Evolutionary conservation across 2,113 vertebrate genomes (phyloP).

Genomic region (Eolophus roseicapilla): DNA sequence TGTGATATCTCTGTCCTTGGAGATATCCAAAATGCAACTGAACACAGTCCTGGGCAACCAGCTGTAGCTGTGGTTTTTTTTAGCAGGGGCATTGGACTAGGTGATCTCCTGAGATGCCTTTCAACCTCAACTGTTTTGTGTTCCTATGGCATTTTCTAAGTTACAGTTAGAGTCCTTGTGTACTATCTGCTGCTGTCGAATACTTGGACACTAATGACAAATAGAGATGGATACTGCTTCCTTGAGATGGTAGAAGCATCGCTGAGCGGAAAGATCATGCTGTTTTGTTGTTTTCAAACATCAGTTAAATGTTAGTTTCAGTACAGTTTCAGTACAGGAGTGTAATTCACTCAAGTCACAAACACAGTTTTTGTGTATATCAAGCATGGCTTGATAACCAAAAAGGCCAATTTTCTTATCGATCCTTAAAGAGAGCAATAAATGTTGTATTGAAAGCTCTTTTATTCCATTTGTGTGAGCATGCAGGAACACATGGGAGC

Average conservation of each 20-base stretch:
- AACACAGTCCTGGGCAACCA: background rate
- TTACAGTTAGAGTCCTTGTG: background rate
- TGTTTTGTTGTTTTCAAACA: slow-evolving; percentile 6
- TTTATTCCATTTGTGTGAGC: slow-evolving; percentile 4
- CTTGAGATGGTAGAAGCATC: background rate
- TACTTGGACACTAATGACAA: background rate
- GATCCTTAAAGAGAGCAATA: background rate
- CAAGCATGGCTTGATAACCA: background rate
- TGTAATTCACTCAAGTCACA: background rate
- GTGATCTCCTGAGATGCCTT: background rate
- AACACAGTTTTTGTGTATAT: background rate
- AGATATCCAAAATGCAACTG: background rate
- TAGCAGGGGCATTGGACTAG: background rate
- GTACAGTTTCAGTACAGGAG: background rate
- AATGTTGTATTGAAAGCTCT: slow-evolving; percentile 12
- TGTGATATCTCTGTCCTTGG: background rate
- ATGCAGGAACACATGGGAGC: background rate
- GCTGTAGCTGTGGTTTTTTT: background rate
- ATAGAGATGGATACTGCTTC: background rate
- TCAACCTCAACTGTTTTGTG: background rate
- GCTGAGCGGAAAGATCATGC: background rate
- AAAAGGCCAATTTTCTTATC: slow-evolving; percentile 22
- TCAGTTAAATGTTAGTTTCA: background rate
- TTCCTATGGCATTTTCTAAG: background rate
- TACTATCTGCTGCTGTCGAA: background rate